Base-by-base conservation (phyloP, 2,797 vertebrate genomes). In the Lophura swinhoii region DNA sequence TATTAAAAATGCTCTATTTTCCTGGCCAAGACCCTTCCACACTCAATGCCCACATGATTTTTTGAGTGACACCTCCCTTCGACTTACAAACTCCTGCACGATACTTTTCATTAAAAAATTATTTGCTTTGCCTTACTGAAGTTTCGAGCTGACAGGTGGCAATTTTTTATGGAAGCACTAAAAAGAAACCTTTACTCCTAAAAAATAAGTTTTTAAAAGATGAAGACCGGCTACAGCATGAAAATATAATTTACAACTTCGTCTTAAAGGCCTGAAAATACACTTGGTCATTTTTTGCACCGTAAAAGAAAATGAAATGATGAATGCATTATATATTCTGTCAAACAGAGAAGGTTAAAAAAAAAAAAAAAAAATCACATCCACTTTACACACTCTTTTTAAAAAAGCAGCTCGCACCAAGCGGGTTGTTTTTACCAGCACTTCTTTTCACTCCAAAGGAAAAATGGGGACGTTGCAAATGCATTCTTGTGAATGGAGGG, bases 211-310 rank as follows among this genome's bases (percentile, higher is more conserved):
- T 96, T 97, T 88, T 94, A 68, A 97, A 96, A 94, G 68, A 96
- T 86, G 94, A 97, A 96, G 91, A 63, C 87, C 77, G 90, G 84
- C 72, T 91, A 93, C 74, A 95, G 74, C 90, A 93, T 90, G 75
- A 93, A 95, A 97, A 97, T 95, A 95, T 75, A 95, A 97, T 96
- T 97, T 95, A 97, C 89, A 97, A 88, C 91, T 97, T 95, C 77
- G 68, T 94, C 82, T 95, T 92, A 95, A 93, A 93, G 96, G 83
- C 84, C 88, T 95, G 77, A 92, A 95, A 97, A 94, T 82, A 96
- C 74, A 93, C 59, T 91, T 86, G 62, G 94, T 95, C 91, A 86
- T 95, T 95, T 91, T 96, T 96, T 95, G 64, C 77, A 91, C 86
- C 87, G 90, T 89, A 90, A 97, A 94, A 96, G 88, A 96, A 95